These are phyloP conservation scores for Xiphydria camelus DNA, from an alignment of 2,888 invertebrate species.

Conservation along the genomic window DNA sequence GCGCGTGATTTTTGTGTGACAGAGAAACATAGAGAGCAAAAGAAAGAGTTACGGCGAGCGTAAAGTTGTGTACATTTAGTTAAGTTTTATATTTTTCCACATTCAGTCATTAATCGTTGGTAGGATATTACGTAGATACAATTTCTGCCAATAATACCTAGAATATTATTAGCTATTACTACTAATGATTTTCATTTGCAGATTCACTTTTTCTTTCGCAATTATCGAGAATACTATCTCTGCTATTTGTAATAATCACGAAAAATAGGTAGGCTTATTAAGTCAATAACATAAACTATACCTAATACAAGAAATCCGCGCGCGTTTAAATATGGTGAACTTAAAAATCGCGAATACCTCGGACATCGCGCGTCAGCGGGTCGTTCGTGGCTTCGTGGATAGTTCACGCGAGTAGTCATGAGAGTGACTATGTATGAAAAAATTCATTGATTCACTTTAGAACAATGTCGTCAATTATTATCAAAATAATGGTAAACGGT, in stretches of 20 bases:
- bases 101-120: slow-evolving; percentile 55
- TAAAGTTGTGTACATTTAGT: slow-evolving; percentile 54
- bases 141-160: slow-evolving; percentile 30
- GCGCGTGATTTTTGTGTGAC: slow-evolving; percentile 12
- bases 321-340: too few relatives aligned
- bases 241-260: slow-evolving; percentile 34
- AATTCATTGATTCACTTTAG: slow-evolving; percentile 35
- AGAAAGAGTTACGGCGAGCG: slow-evolving; percentile 23
- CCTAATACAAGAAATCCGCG: slow-evolving; percentile 34
- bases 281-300: slow-evolving; percentile 41
- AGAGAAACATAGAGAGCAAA: slow-evolving; percentile 17
- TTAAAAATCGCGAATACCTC: slow-evolving; percentile 31
- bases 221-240: slow-evolving; percentile 13
- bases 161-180: slow-evolving; percentile 41
- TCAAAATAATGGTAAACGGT: slow-evolving; percentile 32
- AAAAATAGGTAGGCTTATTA: slow-evolving; percentile 40
- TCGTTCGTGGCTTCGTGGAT: too few relatives aligned
- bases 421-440: too few relatives aligned
- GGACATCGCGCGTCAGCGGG: too few relatives aligned
- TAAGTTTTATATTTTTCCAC: slow-evolving; percentile 58
- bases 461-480: slow-evolving; percentile 50
- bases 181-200: slow-evolving; percentile 36
- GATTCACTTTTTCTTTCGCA: slow-evolving; percentile 22
- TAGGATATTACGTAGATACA: slow-evolving; percentile 35
- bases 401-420: slow-evolving; percentile 10